Evolutionary conservation across 2,797 vertebrate species (phyloP), one percentile per base, ranked within the genome.

Genomic region (Cottoperca gobio): DNA sequence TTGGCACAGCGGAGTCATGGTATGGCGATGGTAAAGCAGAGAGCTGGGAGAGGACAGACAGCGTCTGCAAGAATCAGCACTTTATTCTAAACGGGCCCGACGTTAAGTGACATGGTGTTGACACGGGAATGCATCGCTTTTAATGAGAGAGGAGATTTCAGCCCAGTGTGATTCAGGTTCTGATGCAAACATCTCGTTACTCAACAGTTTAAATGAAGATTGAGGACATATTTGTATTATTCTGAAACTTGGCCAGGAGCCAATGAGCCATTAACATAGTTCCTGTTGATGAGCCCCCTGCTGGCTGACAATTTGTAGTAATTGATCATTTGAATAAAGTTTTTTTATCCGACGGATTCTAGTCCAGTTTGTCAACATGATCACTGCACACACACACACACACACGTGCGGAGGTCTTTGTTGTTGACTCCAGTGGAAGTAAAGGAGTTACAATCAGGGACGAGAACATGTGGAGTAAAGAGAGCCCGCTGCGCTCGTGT

Each of bases 1-100:
- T 88, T 91, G 84, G 83, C 85, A 81, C 84, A 50, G 88, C 9
- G 0, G 58, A 70, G 76, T 65, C 73, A 59, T 53, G 76, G 78
- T 76, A 81, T 73, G 73, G 81, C 53, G 2, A 16, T 4, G 8
- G 60, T 43, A 4, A 16, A 42, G 70, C 70, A 11, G 80, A 54
- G 82, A 69, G 46, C 26, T 63, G 82, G 60, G 23, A 11, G 57
- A 24, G 11, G 37, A 13, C 26, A 23, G 5, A n/a, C n/a, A n/a
- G n/a, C n/a, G n/a, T n/a, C n/a, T n/a, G n/a, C n/a, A n/a, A n/a
- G n/a, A n/a, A n/a, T n/a, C n/a, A n/a, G n/a, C n/a, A n/a, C n/a
- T n/a, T n/a, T 2, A 6, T 35, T 50, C 65, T 7, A 13, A 49
- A 60, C 7, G 26, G 10, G 1, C 17, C 23, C 14, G 14, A 26